These are phyloP conservation scores for Lasioglossum albipes DNA, from an alignment of 1,140 invertebrate species.

Conservation along the genomic window DNA sequence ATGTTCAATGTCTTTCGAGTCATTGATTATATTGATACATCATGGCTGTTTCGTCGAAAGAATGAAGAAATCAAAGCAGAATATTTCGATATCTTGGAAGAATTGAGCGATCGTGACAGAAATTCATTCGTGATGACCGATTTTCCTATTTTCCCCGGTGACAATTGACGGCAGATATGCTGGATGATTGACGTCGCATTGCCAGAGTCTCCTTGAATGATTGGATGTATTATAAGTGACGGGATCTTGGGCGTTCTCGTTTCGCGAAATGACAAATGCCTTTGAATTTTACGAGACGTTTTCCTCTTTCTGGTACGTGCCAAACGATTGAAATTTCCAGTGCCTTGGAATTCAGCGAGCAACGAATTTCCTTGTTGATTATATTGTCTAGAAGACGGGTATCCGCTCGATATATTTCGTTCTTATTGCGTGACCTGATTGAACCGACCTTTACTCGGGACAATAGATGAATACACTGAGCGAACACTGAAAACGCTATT, in stretches of 20 bases:
- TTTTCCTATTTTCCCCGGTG: not conserved
- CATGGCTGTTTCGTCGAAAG: too few species aligned
- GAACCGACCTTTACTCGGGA: not conserved
- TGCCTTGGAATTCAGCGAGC: not conserved
- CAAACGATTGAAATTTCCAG: constrained; percentile 4
- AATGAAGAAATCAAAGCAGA: too few species aligned
- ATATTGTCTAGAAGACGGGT: not conserved
- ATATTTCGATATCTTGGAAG: too few species aligned
- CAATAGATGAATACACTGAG: not conserved
- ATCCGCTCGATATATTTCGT: not conserved
- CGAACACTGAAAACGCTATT: not conserved
- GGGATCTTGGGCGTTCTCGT: not conserved
- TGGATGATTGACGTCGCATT: constrained; percentile 3
- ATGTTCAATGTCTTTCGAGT: too few species aligned
- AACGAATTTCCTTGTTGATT: constrained; percentile 3
- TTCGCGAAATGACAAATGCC: constrained; percentile 18
- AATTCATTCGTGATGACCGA: not conserved
- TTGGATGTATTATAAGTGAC: constrained; percentile 13
- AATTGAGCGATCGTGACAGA: not conserved
- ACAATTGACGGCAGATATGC: constrained; percentile 8
- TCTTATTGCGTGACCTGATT: not conserved
- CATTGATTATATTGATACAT: too few species aligned
- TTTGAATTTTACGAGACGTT: not conserved
- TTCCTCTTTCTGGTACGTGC: constrained; percentile 3
- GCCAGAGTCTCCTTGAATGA: not conserved